These are phyloP conservation scores for Cichladusa arquata DNA, from an alignment of 2,113 vertebrate genomes.

Conservation along the genomic window DNA sequence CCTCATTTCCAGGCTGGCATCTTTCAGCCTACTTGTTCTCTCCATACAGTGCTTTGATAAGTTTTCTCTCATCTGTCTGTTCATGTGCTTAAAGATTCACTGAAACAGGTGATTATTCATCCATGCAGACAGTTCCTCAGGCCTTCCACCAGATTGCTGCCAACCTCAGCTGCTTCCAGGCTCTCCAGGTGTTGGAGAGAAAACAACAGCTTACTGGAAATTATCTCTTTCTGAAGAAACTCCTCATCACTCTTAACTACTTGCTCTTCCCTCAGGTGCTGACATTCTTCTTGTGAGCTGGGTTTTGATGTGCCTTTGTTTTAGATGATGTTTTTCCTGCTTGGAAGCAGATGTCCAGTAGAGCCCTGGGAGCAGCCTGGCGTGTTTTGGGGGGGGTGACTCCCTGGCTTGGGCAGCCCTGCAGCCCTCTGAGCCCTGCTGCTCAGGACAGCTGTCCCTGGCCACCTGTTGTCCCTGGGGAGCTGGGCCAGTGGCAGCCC, in stretches of 20 bases:
- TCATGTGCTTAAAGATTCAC: background rate
- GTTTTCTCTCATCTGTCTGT: background rate
- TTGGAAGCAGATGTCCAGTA: background rate
- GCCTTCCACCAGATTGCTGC: slow-evolving; percentile 5
- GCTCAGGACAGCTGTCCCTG: background rate
- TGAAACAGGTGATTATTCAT: background rate
- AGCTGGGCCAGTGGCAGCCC: background rate
- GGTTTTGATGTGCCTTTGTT: background rate
- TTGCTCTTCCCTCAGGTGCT: background rate
- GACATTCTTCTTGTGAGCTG: background rate
- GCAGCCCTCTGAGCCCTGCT: background rate
- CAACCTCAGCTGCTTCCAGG: background rate
- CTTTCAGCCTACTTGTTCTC: background rate
- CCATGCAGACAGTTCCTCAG: background rate
- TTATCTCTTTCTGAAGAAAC: background rate
- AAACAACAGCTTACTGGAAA: background rate
- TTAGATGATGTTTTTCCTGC: background rate
- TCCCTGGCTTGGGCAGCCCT: fast-evolving
- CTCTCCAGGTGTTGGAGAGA: background rate
- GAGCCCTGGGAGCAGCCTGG: background rate
- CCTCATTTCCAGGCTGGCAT: background rate
- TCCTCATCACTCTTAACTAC: background rate
- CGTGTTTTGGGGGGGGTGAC: background rate
- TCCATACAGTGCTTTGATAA: background rate
- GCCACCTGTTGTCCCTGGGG: fast-evolving